phyloP scores from a whole-genome alignment of 2,797 vertebrate genomes.

The Otus scops region DNA sequence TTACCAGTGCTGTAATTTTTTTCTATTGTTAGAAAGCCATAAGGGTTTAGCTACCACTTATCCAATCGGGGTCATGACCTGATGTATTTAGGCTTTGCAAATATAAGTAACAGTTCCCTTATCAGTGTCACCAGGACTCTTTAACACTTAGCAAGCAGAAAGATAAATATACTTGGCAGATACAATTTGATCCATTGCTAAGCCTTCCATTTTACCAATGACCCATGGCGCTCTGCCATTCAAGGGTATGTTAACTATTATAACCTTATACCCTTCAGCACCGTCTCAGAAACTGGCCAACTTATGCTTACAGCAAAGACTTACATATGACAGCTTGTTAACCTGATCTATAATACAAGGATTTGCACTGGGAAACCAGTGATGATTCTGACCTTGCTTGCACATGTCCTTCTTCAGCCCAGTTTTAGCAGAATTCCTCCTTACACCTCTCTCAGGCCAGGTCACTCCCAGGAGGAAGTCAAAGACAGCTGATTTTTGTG shows the following conservation, averaged over 20 bases:
- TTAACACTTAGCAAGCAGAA: conserved; percentile 80
- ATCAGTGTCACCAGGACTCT: conserved; percentile 78
- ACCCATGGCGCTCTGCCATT: conserved; percentile 44
- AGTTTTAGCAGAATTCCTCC: neutral
- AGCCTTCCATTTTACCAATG: conserved; percentile 76
- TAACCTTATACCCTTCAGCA: conserved; percentile 3
- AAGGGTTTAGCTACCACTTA: conserved; percentile 63
- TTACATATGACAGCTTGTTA: neutral
- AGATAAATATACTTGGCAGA: conserved; percentile 83
- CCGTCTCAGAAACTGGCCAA: neutral
- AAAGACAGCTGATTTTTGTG: neutral
- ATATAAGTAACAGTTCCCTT: conserved; percentile 78
- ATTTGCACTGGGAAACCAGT: neutral
- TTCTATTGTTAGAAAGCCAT: conserved; percentile 68
- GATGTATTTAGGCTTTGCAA: conserved; percentile 75
- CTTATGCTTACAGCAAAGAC: neutral
- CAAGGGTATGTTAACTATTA: conserved; percentile 19
- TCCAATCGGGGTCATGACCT: conserved; percentile 81
- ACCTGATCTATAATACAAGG: neutral
- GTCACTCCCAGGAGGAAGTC: neutral
- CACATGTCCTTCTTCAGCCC: neutral
- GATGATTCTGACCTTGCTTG: neutral
- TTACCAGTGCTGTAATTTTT: conserved; percentile 66
- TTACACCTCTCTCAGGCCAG: neutral
- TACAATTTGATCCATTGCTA: conserved; percentile 78